Evolutionary conservation across 2,888 invertebrate genomes (phyloP).

Genomic region (Cordilura impudica): DNA sequence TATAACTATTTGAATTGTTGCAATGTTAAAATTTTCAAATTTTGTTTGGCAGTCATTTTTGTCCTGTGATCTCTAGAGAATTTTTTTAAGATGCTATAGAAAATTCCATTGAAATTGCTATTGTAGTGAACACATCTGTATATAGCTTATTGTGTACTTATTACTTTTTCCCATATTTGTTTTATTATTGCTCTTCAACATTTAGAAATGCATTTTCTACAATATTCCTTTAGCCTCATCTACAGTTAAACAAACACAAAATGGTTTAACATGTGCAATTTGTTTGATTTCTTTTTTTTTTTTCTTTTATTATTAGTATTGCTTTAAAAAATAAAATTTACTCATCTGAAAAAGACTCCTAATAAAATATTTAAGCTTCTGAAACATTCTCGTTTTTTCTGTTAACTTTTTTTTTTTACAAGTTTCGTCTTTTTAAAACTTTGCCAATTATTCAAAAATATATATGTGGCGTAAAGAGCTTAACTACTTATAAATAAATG

Average conservation of each 20-base stretch:
- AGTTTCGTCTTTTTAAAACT: constrained; percentile 43
- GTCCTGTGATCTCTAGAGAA: too few relatives aligned
- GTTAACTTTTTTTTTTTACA: not conserved
- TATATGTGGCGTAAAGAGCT: not conserved
- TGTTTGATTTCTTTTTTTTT: constrained; percentile 38
- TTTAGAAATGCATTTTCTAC: constrained; percentile 15
- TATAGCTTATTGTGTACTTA: constrained; percentile 35
- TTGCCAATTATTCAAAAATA: constrained; percentile 59
- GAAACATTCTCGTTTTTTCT: constrained; percentile 3
- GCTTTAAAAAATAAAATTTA: constrained; percentile 24
- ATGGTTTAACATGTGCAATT: constrained; percentile 52
- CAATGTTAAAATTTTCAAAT: too few relatives aligned
- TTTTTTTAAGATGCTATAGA: too few relatives aligned
- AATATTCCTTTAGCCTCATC: not conserved
- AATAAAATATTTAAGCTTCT: constrained; percentile 21
- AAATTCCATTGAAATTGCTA: too few relatives aligned
- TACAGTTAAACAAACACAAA: not conserved
- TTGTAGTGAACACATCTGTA: too few relatives aligned
- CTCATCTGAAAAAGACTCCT: constrained; percentile 20
- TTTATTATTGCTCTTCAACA: constrained; percentile 34
- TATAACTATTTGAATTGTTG: too few relatives aligned
- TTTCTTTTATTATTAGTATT: constrained; percentile 4
- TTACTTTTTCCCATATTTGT: constrained; percentile 49
- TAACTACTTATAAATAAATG: too few relatives aligned
- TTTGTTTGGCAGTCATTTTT: too few relatives aligned